Evolutionary conservation across 1,140 invertebrate species (phyloP), one percentile per base, ranked within the genome.

Genomic region (Agrilus planipennis): DNA sequence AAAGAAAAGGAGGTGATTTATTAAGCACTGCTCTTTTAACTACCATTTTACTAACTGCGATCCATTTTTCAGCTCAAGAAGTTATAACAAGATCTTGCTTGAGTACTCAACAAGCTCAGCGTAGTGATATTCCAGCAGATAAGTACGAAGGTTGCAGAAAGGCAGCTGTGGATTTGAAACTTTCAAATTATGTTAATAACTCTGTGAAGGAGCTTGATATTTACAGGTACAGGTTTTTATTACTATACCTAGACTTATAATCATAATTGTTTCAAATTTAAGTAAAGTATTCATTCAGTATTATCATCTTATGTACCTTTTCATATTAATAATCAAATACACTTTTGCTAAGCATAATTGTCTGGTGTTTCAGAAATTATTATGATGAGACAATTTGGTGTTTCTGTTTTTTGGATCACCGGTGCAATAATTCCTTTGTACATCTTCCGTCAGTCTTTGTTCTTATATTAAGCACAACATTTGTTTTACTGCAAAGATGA

Each of bases 101-200:
- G 2, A 92, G 88, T 52, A 75, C 79, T 9, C 62, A 92, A 11
- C 73, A 72, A 54, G 76, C 74, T 32, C 71, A 81, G 42, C 68
- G 88, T 39, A 84, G 77, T 17, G 89, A 93, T 55, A 84, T 92
- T 49, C 89, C 89, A n/a, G 86, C 87, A 2, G 89, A 92, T 64
- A 80, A 78, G 44, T 91, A 89, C 63, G 88, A 91, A 65, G 89
- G 89, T 0, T 93, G 89, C 57, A 70, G 87, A 44, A 69, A 77
- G 22, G 84, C 86, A 30, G 77, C 85, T 1, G 72, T 72, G 52
- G 84, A 91, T 66, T 67, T 83, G 1, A 78, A 77, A 50, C 60
- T 92, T 23, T 86, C 75, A 4, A 76, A 91, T 58, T 92, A 90
- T 62, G 86, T 89, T 1, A 89, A 89, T 56, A 88, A 90, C 59